Base-by-base conservation (phyloP, 2,888 invertebrate species). In the Caenorhabditis doughertyi region DNA sequence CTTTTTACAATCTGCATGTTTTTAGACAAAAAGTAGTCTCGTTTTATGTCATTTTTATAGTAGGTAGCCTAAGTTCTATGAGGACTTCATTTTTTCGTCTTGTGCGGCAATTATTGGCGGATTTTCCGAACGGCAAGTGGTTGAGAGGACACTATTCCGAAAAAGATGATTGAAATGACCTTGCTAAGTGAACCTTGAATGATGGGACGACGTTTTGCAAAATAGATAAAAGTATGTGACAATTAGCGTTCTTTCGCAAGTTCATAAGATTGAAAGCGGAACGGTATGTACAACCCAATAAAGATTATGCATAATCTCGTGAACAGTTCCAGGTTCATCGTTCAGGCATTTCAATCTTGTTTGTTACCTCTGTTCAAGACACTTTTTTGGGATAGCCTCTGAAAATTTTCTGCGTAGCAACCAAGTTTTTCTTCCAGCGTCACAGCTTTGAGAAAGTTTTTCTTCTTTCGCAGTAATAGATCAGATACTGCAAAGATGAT, bases 121-220 rank as follows among this genome's bases (percentile, higher is more conserved):
- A 49, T 65, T 65, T 65, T 65, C 18, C 9, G 71, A 71, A 72
- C 72, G 62, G 25, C 49, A 39, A 71, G 60, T 56, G 64, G 64
- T 13, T 53, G 55, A 42, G 44, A 42, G 58, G 64, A 56, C 55
- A n/a, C 13, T 35, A 29, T 70, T 32, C 25, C 27, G 56, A 49
- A 67, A 51, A 25, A 25, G 56, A 67, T 76, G 58, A 76, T 67
- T 58, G 67, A 67, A 67, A 49, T 67, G 74, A 58, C 74, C 74
- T 76, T 65, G 35, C 62, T 47, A 60, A 56, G 65, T 74, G 64
- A 74, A 74, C 51, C 72, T 62, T 35, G 35, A 51, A 72, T 42
- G 72, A 62, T 62, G 70, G 32, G 35, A 2, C 2, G 51, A 55
- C 74, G 74, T 51, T 74, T 65, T 55, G 64, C 51, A 51, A 72